These are phyloP conservation scores for Muschampia plurimacula DNA, from an alignment of 2,888 invertebrate genomes.

Conservation along the genomic window DNA sequence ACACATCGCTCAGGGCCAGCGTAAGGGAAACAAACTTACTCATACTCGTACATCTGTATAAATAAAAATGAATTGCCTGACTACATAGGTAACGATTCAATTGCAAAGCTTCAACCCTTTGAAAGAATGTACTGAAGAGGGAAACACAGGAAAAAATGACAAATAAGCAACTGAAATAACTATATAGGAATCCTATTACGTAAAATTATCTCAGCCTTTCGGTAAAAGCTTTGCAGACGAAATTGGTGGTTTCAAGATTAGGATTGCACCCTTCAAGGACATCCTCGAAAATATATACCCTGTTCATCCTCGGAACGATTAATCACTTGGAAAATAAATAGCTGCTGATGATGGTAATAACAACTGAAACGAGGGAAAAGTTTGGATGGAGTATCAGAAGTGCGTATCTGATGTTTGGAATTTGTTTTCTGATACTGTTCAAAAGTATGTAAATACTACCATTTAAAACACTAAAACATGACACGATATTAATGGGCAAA, in stretches of 20 bases:
- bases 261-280: constrained; percentile 25
- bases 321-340: constrained; percentile 2
- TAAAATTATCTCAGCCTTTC: constrained; percentile 42
- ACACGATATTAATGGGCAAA: background rate
- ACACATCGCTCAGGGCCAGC: no score
- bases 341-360: background rate
- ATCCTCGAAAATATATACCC: background rate
- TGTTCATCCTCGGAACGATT: background rate
- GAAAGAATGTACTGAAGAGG: constrained; percentile 8
- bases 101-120: background rate
- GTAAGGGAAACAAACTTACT: no score
- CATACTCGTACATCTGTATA: no score
- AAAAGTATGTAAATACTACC: background rate
- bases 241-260: constrained; percentile 13
- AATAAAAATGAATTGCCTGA: no score
- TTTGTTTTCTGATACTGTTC: no score
- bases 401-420: no score
- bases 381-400: no score
- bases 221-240: constrained; percentile 5
- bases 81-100: no score
- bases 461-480: background rate
- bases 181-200: constrained; percentile 46
- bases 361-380: no score
- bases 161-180: constrained; percentile 10
- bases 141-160: constrained; percentile 16